Evolutionary conservation across 2,888 invertebrate genomes (phyloP), one percentile per base, ranked within the genome.

Genomic region (Polyommatus iphigenia): DNA sequence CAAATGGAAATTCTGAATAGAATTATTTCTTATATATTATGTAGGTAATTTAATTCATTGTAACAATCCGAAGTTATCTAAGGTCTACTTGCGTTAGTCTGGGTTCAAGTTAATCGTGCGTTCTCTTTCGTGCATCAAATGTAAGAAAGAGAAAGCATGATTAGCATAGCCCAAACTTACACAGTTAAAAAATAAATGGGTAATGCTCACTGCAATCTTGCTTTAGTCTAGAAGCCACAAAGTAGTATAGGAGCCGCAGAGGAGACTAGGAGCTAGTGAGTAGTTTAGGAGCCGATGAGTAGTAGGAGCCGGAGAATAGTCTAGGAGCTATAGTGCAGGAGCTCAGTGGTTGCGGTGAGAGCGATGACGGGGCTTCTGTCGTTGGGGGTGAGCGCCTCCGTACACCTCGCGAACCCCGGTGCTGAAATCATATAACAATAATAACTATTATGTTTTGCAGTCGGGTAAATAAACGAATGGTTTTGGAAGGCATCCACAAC

Each of bases 371-470:
- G 86, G 86, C 50, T 86, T 86, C 82, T 87, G 89, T 72, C 1
- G 91, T 86, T 93, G 88, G 3, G 94, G 94, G 78, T 91, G 93
- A n/a, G 91, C 80, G 15, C 90, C 86, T 82, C 90, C 85, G 87
- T 94, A 94, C 79, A 93, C 87, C 79, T 93, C 91, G 83, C 94
- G 94, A 1, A 93, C 92, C 67, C 86, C 87, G 7, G 89, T 83
- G 77, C 93, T 92, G 89, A 0, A 87, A 87, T 50, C 29, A 79
- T 73, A 57, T 71, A 71, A 76, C n/a, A 71, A 54, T 13, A 57
- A 18, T 36, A 29, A 77, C n/a, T 41, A 36, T 8, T 10, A n/a
- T 8, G 13, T 29, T 24, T 5, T 13, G 3, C 8, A 24, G 10
- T 62, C 10, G 20, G 62, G 57, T 59, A 54, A 72, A 5, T 20